Evolutionary conservation across 2,797 vertebrate genomes (phyloP).

Genomic region (Lepilemur ruficaudatus): DNA sequence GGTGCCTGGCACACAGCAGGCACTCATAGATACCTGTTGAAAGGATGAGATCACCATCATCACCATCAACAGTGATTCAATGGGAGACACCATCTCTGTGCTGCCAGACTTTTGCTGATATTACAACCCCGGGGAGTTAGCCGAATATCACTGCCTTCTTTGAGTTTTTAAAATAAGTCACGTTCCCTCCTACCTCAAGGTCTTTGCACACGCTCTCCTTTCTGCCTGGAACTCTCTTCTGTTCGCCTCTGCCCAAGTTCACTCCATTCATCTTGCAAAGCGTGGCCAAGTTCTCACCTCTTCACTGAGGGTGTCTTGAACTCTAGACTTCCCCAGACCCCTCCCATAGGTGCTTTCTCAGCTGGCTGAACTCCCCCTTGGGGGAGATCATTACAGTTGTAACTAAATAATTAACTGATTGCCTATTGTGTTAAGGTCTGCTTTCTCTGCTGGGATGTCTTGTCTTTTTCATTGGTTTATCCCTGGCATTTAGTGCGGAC

Average conservation of each 20-base stretch:
- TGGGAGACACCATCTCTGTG: background rate
- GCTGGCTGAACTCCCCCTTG: background rate
- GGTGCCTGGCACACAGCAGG: background rate
- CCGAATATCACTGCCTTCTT: background rate
- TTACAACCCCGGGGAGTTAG: background rate
- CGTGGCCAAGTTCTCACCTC: background rate
- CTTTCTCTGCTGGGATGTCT: background rate
- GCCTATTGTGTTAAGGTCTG: background rate
- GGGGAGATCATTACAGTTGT: background rate
- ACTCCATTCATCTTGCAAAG: background rate
- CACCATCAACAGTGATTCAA: background rate
- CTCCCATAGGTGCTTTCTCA: background rate
- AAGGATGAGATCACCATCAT: background rate
- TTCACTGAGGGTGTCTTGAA: background rate
- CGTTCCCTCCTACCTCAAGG: background rate
- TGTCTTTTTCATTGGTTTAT: background rate
- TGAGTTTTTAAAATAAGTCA: background rate
- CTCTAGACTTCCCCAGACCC: background rate
- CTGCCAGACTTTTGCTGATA: background rate
- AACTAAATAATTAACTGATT: background rate
- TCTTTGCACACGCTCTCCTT: background rate
- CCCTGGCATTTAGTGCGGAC: background rate
- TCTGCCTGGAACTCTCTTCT: background rate
- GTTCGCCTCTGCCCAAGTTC: background rate
- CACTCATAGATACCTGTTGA: background rate